Evolutionary conservation across 1,140 invertebrate genomes (phyloP), one percentile per base, ranked within the genome.

Genomic region (Delia radicum): DNA sequence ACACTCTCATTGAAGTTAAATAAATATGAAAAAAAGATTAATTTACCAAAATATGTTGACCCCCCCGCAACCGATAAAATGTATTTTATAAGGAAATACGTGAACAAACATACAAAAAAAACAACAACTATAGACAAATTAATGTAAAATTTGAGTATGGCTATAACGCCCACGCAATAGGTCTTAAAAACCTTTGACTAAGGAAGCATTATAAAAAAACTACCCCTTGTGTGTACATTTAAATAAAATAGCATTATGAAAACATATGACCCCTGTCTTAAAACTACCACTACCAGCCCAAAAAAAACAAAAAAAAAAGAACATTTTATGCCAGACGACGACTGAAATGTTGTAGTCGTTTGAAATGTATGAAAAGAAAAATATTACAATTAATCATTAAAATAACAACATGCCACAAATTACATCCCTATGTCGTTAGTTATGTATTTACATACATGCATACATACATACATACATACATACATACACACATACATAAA

Each of bases 321-420:
- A 37, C 65, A 69, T 21, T 69, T 21, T 21, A 55, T 55, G 21
- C 8, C 48, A 55, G 48, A 55, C 48, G n/a, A n/a, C n/a, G n/a
- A n/a, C n/a, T n/a, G n/a, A n/a, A n/a, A 42, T 42, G 10, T 42
- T 15, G 37, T 42, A 13, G 6, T 42, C 6, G 37, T 42, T 42
- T 42, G 33, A 33, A 33, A 33, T 10, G 37, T 13, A 15, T 55
- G 3, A 18, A 21, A 55, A 21, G 8, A n/a, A 55, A 55, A 55
- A 69, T 69, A 69, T 69, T 37, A 69, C 65, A 69, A 69, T 69
- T 69, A 69, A 69, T 69, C 65, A 69, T 69, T 28, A 69, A 69
- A 69, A 69, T 69, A 69, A 69, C 65, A 69, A 69, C 65, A 69
- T 69, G 65, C 65, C 65, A 69, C 65, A 69, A 69, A 69, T 69